A percentile compares a stretch with the other conserved stretches of the same genome.
These are phyloP conservation scores for Panagrolaimus sp. DNA, from an alignment of 1,140 invertebrate species.

Conservation along the genomic window DNA sequence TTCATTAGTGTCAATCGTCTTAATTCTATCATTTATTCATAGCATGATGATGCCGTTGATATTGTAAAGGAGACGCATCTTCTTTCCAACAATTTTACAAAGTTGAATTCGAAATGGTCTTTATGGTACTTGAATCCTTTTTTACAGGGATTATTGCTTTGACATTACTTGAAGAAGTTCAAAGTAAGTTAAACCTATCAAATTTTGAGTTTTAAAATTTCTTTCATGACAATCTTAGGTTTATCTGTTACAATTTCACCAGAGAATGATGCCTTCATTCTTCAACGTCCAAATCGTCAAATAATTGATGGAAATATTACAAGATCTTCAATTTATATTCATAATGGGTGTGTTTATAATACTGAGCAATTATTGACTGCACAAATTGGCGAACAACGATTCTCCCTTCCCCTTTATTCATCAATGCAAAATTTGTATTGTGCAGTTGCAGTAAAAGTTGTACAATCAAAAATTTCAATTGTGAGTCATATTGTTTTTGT, in stretches of 20 bases:
- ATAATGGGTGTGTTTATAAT: conserved; percentile 11
- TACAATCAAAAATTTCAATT: conserved; percentile 11
- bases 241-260: not conserved
- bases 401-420: not conserved
- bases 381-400: conserved; percentile 1
- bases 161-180: too few species aligned
- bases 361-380: conserved; percentile 3
- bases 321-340: conserved; percentile 2
- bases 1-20: too few species aligned
- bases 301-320: not conserved
- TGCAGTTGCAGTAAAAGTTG: conserved; percentile 13
- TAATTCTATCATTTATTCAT: too few species aligned
- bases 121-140: too few species aligned
- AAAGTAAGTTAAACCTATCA: too few species aligned
- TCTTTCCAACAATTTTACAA: too few species aligned
- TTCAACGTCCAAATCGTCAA: conserved; percentile 1
- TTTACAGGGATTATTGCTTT: too few species aligned
- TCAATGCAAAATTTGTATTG: conserved; percentile 12
- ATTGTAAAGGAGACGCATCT: too few species aligned
- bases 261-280: conserved; percentile 4
- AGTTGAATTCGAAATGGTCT: too few species aligned
- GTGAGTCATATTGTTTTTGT: conserved; percentile 2
- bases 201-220: too few species aligned
- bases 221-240: not conserved
- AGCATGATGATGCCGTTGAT: too few species aligned